Base-by-base conservation (phyloP, 2,113 vertebrate genomes). In the Myxocyprinus asiaticus region DNA sequence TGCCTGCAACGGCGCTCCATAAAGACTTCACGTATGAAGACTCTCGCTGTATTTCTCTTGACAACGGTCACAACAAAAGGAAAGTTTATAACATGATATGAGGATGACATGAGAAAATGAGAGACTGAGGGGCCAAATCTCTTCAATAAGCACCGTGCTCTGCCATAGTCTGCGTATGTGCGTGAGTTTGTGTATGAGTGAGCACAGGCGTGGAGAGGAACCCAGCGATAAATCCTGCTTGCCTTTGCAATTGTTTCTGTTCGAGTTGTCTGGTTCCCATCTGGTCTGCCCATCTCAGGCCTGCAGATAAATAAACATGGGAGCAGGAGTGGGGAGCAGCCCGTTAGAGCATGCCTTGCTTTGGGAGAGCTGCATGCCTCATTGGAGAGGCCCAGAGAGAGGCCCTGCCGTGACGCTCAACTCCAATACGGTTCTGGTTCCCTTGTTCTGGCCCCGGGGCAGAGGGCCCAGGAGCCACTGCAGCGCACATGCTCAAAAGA, bases 201-300 rank as follows among this genome's bases (percentile, higher is more conserved):
- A 84, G 71, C 22, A n/a, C 75, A 75, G 74, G 74, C 68, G n/a
- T 17, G 50, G 50, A 74, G 79, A 65, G 65, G 71, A 76, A 51
- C 48, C 68, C 48, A 48, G 79, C 73, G 79, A 86, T 88, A 87
- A 87, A 90, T 87, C 82, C 56, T 77, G 62, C 55, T 77, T 67
- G 67, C 70, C 69, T 85, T 80, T 71, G 76, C 68, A 80, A 84
- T 85, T 85, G 78, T 82, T 88, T 87, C 83, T 85, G 74, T 84
- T 78, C 85, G 83, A 86, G 91, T 79, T 88, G 92, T 92, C 91
- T 93, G 92, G 87, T 89, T 92, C 88, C 92, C 93, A 93, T 95
- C 93, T 94, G 93, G 90, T 92, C 90, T 91, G 89, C 88, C 87
- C 89, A 87, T 92, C 89, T 91, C 91, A 88, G 90, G 90, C 85